phyloP scores from a whole-genome alignment of 2,797 vertebrate genomes.

The Tolypeutes matacus region DNA sequence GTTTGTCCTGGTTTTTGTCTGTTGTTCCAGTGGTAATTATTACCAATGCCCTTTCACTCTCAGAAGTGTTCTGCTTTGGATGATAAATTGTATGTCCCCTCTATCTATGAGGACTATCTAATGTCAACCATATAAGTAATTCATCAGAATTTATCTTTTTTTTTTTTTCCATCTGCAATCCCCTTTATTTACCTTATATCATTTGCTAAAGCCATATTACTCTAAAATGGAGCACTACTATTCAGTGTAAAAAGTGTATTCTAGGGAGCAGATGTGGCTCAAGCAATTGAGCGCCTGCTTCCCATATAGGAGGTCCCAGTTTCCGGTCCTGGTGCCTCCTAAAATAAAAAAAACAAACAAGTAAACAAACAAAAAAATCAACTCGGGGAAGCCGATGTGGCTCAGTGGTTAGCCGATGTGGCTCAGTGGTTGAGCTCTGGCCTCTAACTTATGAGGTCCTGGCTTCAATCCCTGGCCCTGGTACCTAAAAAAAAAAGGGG shows the following conservation, averaged over 20 bases:
- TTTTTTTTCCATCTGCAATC: neutral
- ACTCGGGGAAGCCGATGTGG: no score
- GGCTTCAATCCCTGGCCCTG: no score
- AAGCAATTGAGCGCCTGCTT: no score
- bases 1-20: neutral
- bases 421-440: no score
- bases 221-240: neutral
- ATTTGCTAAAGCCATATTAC: neutral
- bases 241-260: neutral
- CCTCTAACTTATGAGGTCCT: no score
- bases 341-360: no score
- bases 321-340: no score
- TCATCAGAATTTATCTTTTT: neutral
- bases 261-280: neutral
- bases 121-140: neutral
- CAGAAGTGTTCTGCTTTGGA: neutral
- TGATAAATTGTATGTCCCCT: neutral
- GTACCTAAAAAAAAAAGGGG: no score
- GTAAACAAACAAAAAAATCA: no score
- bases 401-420: no score
- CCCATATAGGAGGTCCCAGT: no score
- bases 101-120: neutral
- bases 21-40: neutral
- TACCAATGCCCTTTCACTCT: neutral
- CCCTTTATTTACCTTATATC: slow-evolving; percentile 26